A percentile compares a stretch with the other conserved stretches of the same genome.
Conservation (phyloP, 2,113 vertebrate genomes). For the Daubentonia madagascariensis region DNA sequence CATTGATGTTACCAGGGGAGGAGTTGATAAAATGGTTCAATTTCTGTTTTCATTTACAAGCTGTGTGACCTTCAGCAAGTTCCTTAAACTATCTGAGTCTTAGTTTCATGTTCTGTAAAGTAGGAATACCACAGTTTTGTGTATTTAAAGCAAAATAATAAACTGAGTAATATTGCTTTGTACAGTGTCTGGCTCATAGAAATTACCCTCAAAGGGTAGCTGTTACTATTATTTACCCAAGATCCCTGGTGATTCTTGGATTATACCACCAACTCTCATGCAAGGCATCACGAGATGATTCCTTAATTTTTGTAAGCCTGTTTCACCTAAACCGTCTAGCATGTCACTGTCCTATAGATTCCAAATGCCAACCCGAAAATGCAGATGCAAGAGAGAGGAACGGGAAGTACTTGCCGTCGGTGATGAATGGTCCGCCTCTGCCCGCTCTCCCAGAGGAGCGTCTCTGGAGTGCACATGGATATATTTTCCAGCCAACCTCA, state of each 20-base stretch:
- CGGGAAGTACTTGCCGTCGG: accelerated
- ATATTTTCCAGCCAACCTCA: neutral
- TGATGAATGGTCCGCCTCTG: neutral
- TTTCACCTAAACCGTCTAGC: neutral
- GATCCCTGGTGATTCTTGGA: neutral
- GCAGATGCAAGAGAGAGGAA: neutral
- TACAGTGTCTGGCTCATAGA: no score
- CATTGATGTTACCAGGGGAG: neutral
- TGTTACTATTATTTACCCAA: neutral
- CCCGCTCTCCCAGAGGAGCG: neutral
- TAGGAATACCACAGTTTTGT: neutral
- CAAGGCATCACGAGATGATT: neutral
- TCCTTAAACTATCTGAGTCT: neutral
- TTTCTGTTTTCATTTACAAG: neutral
- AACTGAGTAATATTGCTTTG: neutral
- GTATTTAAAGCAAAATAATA: neutral
- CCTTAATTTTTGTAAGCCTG: neutral
- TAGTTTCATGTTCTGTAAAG: neutral
- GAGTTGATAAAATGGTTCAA: neutral
- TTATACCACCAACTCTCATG: neutral
- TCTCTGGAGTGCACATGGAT: neutral
- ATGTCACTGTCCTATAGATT: neutral
- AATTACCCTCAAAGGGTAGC: neutral
- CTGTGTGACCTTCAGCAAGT: neutral
- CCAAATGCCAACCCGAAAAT: neutral